Base-by-base conservation (phyloP, 2,888 invertebrate genomes). In the Aleiodes alternator region DNA sequence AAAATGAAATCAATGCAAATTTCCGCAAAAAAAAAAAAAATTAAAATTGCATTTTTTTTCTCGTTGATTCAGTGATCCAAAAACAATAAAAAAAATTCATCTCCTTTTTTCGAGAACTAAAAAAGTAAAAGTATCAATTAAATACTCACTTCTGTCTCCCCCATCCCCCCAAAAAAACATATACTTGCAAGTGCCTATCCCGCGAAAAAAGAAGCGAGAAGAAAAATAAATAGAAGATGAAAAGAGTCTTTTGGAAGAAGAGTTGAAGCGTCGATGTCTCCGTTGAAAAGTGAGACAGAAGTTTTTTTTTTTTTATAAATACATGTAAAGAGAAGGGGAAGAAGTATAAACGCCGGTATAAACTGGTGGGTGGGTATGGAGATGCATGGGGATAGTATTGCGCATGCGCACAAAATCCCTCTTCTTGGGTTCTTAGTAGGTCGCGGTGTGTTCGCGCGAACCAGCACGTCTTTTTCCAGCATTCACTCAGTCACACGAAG, bases 361-460 rank as follows among this genome's bases (percentile, higher is more conserved):
- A 75, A 73, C 79, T 81, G 83, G 80, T 80, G 77, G 77, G 77
- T 72, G 72, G 74, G 23, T 66, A 76, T 69, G 72, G 72, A 34
- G 75, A 74, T 43, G 43, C 43, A 43, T 43, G 43, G 43, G 43
- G 43, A 43, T 43, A 43, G 43, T 43, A 23, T 43, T 43, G 79
- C 81, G 81, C 81, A 81, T 80, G 81, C 81, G 81, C 81, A 31
- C 14, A 16, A 48, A 23, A 14, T 7, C 31, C 66, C 64, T 43
- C 11, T 72, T 72, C 38, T 66, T 66, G 14, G 14, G 51, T 74
- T 77, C 76, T 85, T 83, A 84, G 85, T 85, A 85, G 85, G 84
- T 85, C 85, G 83, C 79, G 73, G 23, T 23, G 23, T 23, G 75
- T 59, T 81, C 79, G 76, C 83, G 81, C 77, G 80, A 81, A 80